Base-by-base conservation (phyloP, 2,113 vertebrate genomes). In the Neomonachus schauinslandi region DNA sequence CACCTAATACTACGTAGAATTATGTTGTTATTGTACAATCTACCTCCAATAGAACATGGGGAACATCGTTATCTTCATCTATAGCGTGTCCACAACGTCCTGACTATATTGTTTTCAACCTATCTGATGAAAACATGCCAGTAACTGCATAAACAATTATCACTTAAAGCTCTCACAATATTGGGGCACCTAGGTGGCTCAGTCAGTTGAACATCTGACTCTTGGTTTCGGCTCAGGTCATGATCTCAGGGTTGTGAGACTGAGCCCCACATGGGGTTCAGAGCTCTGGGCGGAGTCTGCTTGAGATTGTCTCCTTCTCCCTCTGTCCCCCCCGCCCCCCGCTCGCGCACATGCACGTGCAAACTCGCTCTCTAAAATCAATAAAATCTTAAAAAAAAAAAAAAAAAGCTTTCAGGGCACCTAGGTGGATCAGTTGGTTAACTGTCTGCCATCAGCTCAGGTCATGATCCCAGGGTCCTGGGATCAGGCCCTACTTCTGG, bases 91-190 rank as follows among this genome's bases (percentile, higher is more conserved):
- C 14, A 96, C 24, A 91, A 93, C 89, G 28, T 28, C 18, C 57
- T 31, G 31, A n/a, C 33, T 21, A 15, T 65, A 80, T 1, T 61
- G 16, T 81, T 77, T 80, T 67, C 83, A 92, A 96, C 28, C 36
- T 63, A 95, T 15, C 77, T 49, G 69, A 89, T 51, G 51, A 31
- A 97, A 93, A 80, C 51, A 88, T 72, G n/a, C 18, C 55, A 93
- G 2, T 61, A 86, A 74, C 1, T 53, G 28, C 28, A 57, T 67
- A 67, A 67, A 67, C 5, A 81, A 93, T 81, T 46, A 49, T 33
- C 59, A 93, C 28, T 63, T 57, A 22, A 72, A 84, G n/a, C 24
- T 57, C 80, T 69, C 19, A 82, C 15, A 21, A 36, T 69, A 36
- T 1, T 69, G 67, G 16, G 67, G n/a, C 16, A 69, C 16, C 33